These are phyloP conservation scores for Corapipo altera DNA, from an alignment of 2,113 vertebrate species.

Conservation along the genomic window DNA sequence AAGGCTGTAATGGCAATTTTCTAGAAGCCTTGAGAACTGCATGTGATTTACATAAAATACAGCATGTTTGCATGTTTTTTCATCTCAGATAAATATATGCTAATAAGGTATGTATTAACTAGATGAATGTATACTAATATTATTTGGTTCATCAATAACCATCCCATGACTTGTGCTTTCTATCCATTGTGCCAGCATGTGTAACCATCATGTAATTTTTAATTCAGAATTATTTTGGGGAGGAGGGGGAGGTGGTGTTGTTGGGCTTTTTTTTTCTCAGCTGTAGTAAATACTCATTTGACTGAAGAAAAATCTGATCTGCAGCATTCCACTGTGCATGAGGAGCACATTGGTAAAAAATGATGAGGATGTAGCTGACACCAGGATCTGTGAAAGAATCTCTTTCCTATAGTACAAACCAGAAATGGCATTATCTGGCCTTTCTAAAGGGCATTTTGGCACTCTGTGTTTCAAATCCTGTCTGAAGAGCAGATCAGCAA, in stretches of 20 bases:
- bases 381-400: neutral
- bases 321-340: neutral
- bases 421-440: slow-evolving; percentile 45
- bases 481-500: neutral
- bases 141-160: neutral
- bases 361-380: neutral
- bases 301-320: neutral
- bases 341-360: neutral
- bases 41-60: neutral
- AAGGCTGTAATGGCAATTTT: neutral
- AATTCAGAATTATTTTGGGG: neutral
- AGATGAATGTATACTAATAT: neutral
- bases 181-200: neutral
- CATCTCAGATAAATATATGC: neutral
- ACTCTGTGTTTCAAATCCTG: neutral
- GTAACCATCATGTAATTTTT: neutral
- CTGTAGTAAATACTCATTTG: neutral
- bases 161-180: neutral
- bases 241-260: neutral
- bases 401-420: neutral
- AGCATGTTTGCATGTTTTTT: neutral
- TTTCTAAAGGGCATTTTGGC: slow-evolving; percentile 55
- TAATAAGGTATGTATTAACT: slow-evolving; percentile 29
- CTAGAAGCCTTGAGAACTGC: neutral
- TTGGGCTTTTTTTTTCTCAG: neutral